A percentile compares a stretch with the other conserved stretches of the same genome.
Evolutionary conservation across 2,888 invertebrate species (phyloP).

Genomic region (Ormyrus nitidulus): DNA sequence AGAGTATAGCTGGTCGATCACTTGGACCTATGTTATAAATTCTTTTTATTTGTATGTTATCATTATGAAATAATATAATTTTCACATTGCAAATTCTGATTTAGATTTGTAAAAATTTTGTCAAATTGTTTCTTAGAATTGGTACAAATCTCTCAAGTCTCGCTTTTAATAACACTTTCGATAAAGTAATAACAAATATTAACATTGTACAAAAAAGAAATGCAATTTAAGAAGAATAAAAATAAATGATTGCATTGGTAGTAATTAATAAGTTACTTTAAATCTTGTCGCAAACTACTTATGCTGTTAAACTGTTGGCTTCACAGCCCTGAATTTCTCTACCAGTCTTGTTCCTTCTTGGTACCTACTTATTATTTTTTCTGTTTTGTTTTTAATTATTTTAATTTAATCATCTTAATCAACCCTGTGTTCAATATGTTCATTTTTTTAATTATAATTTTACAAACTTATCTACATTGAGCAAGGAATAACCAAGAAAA

Average conservation of each 20-base stretch:
- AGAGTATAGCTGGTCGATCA: background rate
- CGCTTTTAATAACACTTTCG: conserved; percentile 17
- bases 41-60: conserved; percentile 21
- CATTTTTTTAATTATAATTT: conserved; percentile 31
- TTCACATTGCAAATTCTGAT: conserved; percentile 28
- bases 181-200: background rate
- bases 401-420: conserved; percentile 68
- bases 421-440: conserved; percentile 64
- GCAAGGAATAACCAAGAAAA: conserved; percentile 55
- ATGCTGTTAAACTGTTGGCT: conserved; percentile 61
- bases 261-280: conserved; percentile 6
- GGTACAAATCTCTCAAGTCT: conserved; percentile 13
- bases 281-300: conserved; percentile 29
- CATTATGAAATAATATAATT: conserved; percentile 12
- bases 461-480: conserved; percentile 56
- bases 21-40: background rate
- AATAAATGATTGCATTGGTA: conserved; percentile 6
- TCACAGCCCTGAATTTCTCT: conserved; percentile 67
- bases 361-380: conserved; percentile 65
- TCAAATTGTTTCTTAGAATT: conserved; percentile 5
- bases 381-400: conserved; percentile 61
- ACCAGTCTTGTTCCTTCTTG: conserved; percentile 73
- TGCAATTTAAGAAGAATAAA: conserved; percentile 25
- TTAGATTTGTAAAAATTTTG: conserved; percentile 40
- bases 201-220: conserved; percentile 19